phyloP scores from a whole-genome alignment of 2,888 invertebrate genomes.

The Sphaerophoria taeniata region DNA sequence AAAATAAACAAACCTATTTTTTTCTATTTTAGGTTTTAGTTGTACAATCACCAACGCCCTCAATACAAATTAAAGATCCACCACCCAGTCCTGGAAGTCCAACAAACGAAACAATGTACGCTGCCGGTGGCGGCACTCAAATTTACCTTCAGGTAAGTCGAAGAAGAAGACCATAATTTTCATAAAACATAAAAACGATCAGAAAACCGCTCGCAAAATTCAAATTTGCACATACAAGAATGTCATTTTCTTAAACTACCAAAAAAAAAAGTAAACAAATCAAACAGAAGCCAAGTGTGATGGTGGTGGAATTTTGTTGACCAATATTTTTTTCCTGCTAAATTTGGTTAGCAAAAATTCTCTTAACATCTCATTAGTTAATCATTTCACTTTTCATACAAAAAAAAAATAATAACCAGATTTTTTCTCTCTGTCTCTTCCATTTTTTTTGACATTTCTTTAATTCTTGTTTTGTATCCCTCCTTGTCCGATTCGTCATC shows the following conservation, averaged over 20 bases:
- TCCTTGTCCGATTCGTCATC: conserved; percentile 52
- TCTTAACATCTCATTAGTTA: conserved; percentile 75
- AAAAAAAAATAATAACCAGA: conserved; percentile 40
- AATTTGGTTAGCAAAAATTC: conserved; percentile 54
- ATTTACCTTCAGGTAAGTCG: conserved; percentile 83
- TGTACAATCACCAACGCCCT: conserved; percentile 80
- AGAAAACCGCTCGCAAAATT: conserved; percentile 35
- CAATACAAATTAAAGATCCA: conserved; percentile 81
- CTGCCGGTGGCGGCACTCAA: conserved; percentile 83
- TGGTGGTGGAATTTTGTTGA: conserved; percentile 59
- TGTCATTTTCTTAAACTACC: conserved; percentile 20
- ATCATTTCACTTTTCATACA: conserved; percentile 77
- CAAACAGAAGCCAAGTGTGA: background rate
- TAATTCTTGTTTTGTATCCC: conserved; percentile 60
- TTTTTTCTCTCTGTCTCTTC: conserved; percentile 44
- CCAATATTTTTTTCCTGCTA: conserved; percentile 34
- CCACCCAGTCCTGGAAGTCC: conserved; percentile 82
- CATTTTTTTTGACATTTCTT: conserved; percentile 25
- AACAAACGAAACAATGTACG: conserved; percentile 82
- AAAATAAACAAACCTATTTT: conserved; percentile 44
- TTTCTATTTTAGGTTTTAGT: conserved; percentile 80
- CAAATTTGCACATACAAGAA: conserved; percentile 70
- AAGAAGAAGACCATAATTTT: conserved; percentile 19
- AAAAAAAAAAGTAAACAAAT: conserved; percentile 1
- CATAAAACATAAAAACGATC: background rate